phyloP scores from a whole-genome alignment of 2,113 vertebrate species.

The Nycticorax nycticorax region DNA sequence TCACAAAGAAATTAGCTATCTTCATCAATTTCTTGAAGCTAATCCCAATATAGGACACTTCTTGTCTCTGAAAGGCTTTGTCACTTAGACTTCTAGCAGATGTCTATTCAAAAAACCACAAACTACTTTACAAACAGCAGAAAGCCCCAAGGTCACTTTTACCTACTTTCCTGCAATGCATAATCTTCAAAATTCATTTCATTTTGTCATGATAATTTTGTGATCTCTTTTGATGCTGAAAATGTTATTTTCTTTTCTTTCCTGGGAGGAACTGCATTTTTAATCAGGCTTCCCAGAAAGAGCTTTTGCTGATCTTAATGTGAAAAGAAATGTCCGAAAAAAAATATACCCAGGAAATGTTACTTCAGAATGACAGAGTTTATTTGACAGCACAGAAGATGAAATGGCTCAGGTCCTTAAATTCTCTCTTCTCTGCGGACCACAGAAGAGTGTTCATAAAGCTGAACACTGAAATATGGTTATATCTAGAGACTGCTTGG shows the following conservation, averaged over 20 bases:
- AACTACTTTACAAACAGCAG: not conserved
- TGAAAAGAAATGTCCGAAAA: constrained; percentile 42
- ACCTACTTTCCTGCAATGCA: not conserved
- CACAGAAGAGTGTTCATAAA: not conserved
- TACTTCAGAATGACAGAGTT: constrained; percentile 44
- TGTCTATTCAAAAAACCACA: not conserved
- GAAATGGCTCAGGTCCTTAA: constrained; percentile 13
- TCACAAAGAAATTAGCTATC: not conserved
- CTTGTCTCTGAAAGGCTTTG: not conserved
- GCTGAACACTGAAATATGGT: not conserved
- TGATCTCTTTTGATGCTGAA: constrained; percentile 28
- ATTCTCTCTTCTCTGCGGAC: not conserved
- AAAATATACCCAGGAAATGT: constrained; percentile 16
- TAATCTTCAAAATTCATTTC: constrained; percentile 16
- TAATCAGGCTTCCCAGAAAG: constrained; percentile 52
- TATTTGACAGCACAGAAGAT: constrained; percentile 32
- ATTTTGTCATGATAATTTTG: constrained; percentile 18
- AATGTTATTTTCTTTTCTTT: constrained; percentile 43
- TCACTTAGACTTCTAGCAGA: not conserved
- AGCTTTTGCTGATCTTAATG: constrained; percentile 40
- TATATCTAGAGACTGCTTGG: not conserved
- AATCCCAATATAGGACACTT: not conserved
- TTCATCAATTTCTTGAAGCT: not conserved
- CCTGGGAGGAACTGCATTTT: constrained; percentile 48
- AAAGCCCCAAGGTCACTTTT: constrained; percentile 1